A percentile compares a stretch with the other conserved stretches of the same genome.
Conservation (phyloP, 2,888 invertebrate species). For the Caenorhabditis angaria region DNA sequence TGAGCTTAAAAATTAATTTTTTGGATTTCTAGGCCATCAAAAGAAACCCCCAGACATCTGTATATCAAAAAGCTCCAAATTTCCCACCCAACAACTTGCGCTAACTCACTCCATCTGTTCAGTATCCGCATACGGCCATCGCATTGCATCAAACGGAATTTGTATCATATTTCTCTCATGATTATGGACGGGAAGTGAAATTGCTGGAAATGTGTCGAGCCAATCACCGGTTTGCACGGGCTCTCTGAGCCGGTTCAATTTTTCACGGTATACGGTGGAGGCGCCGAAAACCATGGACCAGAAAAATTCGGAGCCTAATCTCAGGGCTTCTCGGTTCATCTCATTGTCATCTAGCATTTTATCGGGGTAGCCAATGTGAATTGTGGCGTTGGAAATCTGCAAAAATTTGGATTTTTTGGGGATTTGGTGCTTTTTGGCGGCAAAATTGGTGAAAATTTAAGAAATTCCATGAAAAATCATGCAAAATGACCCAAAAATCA, state of each 20-base stretch:
- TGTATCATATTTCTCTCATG: conserved; percentile 49
- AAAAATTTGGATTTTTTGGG: not conserved
- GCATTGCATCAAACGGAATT: conserved; percentile 45
- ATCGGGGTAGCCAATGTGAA: conserved; percentile 40
- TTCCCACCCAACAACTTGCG: not conserved
- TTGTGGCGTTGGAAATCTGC: conserved; percentile 32
- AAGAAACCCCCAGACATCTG: no score
- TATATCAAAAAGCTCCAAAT: not conserved
- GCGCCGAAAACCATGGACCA: conserved; percentile 48
- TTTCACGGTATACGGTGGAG: conserved; percentile 39
- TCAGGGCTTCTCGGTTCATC: conserved; percentile 43
- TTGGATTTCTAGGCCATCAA: no score
- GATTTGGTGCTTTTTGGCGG: not conserved
- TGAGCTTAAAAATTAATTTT: no score
- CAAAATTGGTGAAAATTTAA: not conserved
- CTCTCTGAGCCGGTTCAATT: conserved; percentile 28
- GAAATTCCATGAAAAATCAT: not conserved
- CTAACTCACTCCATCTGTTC: conserved; percentile 46
- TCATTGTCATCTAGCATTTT: conserved; percentile 38
- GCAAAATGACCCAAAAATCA: not conserved
- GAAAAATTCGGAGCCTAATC: conserved; percentile 37
- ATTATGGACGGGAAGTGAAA: conserved; percentile 47
- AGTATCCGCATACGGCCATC: conserved; percentile 39
- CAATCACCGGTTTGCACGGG: conserved; percentile 44
- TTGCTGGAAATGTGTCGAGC: conserved; percentile 48